Conservation (phyloP, 2,113 vertebrate genomes). For the Craseonycteris thonglongyai region DNA sequence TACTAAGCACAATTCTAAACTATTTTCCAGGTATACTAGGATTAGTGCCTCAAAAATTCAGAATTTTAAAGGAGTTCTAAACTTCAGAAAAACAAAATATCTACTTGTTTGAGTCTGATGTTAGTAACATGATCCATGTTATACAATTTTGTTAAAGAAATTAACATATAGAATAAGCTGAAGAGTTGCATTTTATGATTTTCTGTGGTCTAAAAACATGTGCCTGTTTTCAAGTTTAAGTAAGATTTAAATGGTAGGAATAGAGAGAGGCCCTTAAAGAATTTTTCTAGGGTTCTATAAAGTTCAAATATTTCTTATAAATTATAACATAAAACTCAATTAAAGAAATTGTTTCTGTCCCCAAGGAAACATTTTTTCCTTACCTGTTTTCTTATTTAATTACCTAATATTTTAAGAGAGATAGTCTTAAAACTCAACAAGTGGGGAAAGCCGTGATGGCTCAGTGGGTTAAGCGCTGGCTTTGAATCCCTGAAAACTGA, state of each 20-base stretch:
- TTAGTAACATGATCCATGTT: background rate
- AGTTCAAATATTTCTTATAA: constrained; percentile 30
- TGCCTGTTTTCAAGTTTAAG: background rate
- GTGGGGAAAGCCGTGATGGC: too few relatives aligned
- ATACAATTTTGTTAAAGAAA: background rate
- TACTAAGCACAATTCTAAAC: background rate
- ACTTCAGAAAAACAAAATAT: background rate
- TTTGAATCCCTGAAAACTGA: too few relatives aligned
- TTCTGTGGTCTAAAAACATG: background rate
- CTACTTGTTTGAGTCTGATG: background rate
- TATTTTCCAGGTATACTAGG: background rate
- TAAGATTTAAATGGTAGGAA: background rate
- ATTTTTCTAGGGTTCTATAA: background rate
- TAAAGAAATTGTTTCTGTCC: constrained; percentile 2
- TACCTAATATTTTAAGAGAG: constrained; percentile 20
- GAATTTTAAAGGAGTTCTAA: background rate
- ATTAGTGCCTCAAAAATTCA: background rate
- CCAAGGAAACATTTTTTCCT: background rate
- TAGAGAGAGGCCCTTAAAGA: background rate
- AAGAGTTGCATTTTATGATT: background rate
- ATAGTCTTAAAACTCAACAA: constrained; percentile 31
- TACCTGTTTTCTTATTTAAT: constrained; percentile 29
- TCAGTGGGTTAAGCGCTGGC: too few relatives aligned
- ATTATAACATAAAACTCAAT: constrained; percentile 13
- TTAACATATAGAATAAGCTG: background rate